These are phyloP conservation scores for Pseudanteris insignis DNA, from an alignment of 2,888 invertebrate species.

Conservation along the genomic window DNA sequence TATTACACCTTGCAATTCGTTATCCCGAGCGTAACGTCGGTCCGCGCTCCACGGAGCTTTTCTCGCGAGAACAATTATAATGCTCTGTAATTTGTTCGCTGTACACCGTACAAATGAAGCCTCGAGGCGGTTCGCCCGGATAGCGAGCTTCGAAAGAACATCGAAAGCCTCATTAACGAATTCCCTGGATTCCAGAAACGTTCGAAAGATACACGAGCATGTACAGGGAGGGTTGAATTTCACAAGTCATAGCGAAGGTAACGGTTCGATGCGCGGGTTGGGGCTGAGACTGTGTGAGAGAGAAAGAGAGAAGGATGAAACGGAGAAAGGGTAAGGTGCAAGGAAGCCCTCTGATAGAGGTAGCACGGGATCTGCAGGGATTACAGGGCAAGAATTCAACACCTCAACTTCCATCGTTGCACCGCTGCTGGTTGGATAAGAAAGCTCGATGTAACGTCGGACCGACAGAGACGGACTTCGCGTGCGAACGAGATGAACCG, in stretches of 20 bases:
- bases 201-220: conserved; percentile 38
- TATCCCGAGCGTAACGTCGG: conserved; percentile 7
- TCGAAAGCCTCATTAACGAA: conserved; percentile 47
- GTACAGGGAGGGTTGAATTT: conserved; percentile 35
- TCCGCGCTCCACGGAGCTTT: conserved; percentile 15
- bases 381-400: conserved; percentile 42
- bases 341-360: conserved; percentile 11
- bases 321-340: background rate
- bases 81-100: conserved; percentile 36
- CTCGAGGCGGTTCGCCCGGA: conserved; percentile 23
- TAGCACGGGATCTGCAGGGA: conserved; percentile 29
- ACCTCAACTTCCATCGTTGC: conserved; percentile 37
- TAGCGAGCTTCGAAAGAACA: conserved; percentile 43
- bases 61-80: conserved; percentile 42
- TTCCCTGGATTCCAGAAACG: conserved; percentile 42
- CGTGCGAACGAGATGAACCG: conserved; percentile 24
- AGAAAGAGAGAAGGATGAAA: too few relatives aligned
- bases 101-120: conserved; percentile 37
- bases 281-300: too few relatives aligned
- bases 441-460: conserved; percentile 24
- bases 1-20: conserved; percentile 28
- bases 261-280: conserved; percentile 10
- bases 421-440: conserved; percentile 31
- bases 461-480: conserved; percentile 20
- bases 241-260: conserved; percentile 44